Evolutionary conservation across 1,140 invertebrate genomes (phyloP), one percentile per base, ranked within the genome.

Genomic region (Coenobita brevimanus): DNA sequence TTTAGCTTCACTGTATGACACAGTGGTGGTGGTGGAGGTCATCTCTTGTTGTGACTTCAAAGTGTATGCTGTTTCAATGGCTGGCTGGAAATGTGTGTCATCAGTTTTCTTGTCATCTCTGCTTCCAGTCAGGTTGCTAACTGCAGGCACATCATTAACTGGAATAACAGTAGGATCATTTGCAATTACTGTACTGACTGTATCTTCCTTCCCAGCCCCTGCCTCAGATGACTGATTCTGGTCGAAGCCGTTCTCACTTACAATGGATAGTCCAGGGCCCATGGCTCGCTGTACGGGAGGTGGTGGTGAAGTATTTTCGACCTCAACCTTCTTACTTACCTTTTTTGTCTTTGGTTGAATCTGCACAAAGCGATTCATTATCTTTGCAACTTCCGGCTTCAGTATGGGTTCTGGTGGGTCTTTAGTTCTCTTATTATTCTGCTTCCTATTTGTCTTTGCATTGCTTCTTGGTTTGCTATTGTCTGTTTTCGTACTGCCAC

Each of bases 341-440:
- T 84, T 67, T 38, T 79, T 69, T 15, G 62, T 69, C 38, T 86
- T 86, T 15, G 84, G 75, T 21, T 86, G 57, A 36, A 86, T 80
- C 3, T 78, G 50, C 10, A 86, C 84, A 86, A 86, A 86, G n/a
- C 46, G 78, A 15, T 86, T 57, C 75, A 86, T 86, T 8, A 69
- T 33, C 43, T 79, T 79, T 17, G 75, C 84, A 33, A 62, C 82
- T n/a, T 79, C 83, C 15, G 73, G 73, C 10, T 86, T 78, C 57
- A 82, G 41, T 6, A 24, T 8, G 27, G 46, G 27, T 17, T 8
- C 17, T 50, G 46, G 46, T 8, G 6, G 6, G 6, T 50, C 46
- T 50, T 50, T 50, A 8, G 6, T 50, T 50, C 17, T 50, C 6
- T 50, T 50, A 50, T 17, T 50, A 17, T 50, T 76, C 33, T 38